These are phyloP conservation scores for Schrankia costaestrigalis DNA, from an alignment of 2,888 invertebrate species.

Conservation along the genomic window DNA sequence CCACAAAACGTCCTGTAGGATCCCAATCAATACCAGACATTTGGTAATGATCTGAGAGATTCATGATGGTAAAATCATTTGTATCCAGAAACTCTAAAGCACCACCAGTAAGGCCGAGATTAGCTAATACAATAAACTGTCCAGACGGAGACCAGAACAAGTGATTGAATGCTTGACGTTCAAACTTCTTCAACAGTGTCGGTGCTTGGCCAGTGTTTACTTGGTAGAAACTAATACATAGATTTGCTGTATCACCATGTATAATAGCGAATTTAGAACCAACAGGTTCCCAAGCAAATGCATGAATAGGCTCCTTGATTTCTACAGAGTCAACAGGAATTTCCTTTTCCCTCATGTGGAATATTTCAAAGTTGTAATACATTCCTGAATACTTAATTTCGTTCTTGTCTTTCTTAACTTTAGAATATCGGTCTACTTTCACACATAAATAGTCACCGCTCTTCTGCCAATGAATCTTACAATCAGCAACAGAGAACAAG, in stretches of 20 bases:
- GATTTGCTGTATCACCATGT: conserved; percentile 92
- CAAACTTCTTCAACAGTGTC: conserved; percentile 91
- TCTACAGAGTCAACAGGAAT: conserved; percentile 99
- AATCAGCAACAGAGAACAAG: conserved; percentile 98
- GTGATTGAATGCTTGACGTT: conserved; percentile 94
- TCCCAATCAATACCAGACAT: conserved; percentile 99
- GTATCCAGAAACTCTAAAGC: conserved; percentile 97
- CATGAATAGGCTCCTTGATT: conserved; percentile 94
- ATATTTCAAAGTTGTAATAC: conserved; percentile 99
- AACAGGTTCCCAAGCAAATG: conserved; percentile 99
- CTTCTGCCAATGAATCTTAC: conserved; percentile 99
- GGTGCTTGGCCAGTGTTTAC: conserved; percentile 93
- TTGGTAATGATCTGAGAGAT: conserved; percentile 95
- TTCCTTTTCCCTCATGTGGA: conserved; percentile 98
- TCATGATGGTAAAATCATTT: conserved; percentile 97
- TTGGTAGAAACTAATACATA: conserved; percentile 95
- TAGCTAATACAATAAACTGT: conserved; percentile 96
- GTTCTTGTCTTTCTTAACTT: conserved; percentile 95
- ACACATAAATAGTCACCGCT: conserved; percentile 98
- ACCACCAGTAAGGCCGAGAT: conserved; percentile 91
- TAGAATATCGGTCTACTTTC: conserved; percentile 89
- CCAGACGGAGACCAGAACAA: conserved; percentile 98
- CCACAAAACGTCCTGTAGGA: conserved; percentile 98
- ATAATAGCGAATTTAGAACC: conserved; percentile 98
- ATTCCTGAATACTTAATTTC: conserved; percentile 97